These are phyloP conservation scores for Leptosomus discolor DNA, from an alignment of 2,113 vertebrate genomes.

Conservation along the genomic window DNA sequence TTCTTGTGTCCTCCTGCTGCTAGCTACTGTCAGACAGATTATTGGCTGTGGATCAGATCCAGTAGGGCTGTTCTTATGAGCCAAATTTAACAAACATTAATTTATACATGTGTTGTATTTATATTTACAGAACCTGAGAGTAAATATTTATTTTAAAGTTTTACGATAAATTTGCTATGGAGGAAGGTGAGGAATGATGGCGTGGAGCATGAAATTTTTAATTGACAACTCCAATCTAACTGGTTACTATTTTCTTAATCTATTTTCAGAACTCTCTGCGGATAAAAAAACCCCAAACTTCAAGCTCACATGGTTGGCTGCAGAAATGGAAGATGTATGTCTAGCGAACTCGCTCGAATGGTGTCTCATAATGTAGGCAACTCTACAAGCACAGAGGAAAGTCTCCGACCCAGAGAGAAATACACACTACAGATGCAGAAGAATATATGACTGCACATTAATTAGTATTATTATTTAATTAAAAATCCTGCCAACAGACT, in stretches of 20 bases:
- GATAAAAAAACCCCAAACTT: background rate
- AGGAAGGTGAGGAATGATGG: background rate
- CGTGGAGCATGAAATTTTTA: background rate
- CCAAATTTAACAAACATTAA: background rate
- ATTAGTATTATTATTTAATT: slow-evolving; percentile 9
- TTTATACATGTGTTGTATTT: background rate
- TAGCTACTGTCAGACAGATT: background rate
- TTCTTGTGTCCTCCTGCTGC: background rate
- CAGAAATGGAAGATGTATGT: background rate
- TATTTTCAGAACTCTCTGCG: background rate
- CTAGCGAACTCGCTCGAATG: fast-evolving
- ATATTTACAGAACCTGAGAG: background rate
- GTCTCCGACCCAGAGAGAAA: background rate
- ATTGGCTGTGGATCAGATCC: background rate
- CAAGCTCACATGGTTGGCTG: background rate
- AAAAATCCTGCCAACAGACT: background rate
- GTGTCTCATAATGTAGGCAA: background rate
- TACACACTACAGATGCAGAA: background rate
- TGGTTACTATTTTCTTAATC: background rate
- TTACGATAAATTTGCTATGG: background rate
- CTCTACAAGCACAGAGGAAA: background rate
- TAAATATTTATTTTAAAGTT: background rate
- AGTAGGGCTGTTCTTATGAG: background rate
- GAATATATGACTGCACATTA: background rate
- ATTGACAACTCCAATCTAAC: background rate